Conservation (phyloP, 2,113 vertebrate species). For the Ameiurus melas region DNA sequence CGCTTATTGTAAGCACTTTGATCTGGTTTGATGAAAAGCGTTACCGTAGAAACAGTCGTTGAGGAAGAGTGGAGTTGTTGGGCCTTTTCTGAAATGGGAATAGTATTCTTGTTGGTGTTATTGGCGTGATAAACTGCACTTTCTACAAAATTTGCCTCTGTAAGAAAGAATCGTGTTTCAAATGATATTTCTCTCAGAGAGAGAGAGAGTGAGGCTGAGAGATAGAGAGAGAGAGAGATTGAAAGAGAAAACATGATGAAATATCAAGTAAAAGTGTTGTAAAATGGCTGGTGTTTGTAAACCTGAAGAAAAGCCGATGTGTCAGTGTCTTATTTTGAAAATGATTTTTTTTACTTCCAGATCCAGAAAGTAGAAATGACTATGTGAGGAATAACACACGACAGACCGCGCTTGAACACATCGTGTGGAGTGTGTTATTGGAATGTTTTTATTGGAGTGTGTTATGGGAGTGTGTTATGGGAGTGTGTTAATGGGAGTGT, state of each 20-base stretch:
- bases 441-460: too few relatives aligned
- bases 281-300: background rate
- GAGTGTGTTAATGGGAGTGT: too few relatives aligned
- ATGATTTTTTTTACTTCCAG: too few relatives aligned
- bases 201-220: background rate
- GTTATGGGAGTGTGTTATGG: too few relatives aligned
- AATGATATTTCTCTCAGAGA: background rate
- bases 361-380: too few relatives aligned
- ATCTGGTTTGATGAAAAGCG: background rate
- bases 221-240: background rate
- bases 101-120: background rate
- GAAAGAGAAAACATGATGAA: background rate
- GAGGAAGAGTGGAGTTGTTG: background rate
- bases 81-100: background rate
- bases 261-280: constrained; percentile 1
- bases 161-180: background rate
- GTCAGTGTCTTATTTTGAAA: background rate
- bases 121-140: background rate
- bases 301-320: background rate
- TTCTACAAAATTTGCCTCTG: background rate
- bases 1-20: background rate
- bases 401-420: too few relatives aligned
- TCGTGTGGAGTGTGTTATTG: too few relatives aligned
- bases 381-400: too few relatives aligned
- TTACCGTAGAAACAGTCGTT: background rate